phyloP scores from a whole-genome alignment of 2,888 invertebrate genomes.

The Geophilus truncorum region DNA sequence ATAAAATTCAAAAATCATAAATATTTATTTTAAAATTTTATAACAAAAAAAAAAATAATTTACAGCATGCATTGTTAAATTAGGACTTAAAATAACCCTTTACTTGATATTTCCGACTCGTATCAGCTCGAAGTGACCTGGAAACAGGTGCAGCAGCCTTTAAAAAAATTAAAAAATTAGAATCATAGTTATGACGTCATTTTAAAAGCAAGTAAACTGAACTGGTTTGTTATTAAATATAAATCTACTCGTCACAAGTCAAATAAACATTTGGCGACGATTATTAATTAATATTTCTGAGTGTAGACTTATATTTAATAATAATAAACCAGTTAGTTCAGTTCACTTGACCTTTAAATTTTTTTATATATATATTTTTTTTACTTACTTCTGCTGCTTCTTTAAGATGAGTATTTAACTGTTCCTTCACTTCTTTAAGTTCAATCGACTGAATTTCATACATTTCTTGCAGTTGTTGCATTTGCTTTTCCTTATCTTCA shows the following conservation, averaged over 20 bases:
- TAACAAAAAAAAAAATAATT: not conserved
- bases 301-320: too few relatives aligned
- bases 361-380: too few relatives aligned
- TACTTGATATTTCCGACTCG: not conserved
- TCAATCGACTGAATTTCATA: not conserved
- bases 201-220: too few relatives aligned
- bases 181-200: too few relatives aligned
- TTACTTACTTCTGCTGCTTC: not conserved
- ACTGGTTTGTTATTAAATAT: too few relatives aligned
- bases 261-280: too few relatives aligned
- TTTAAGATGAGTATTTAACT: not conserved
- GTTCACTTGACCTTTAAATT: too few relatives aligned
- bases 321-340: too few relatives aligned
- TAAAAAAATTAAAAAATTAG: not conserved
- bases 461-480: not conserved
- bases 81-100: not conserved
- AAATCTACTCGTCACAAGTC: too few relatives aligned
- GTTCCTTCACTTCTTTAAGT: not conserved
- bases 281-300: too few relatives aligned
- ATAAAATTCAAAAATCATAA: not conserved
- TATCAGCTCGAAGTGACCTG: not conserved
- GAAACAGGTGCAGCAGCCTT: not conserved
- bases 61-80: too few relatives aligned
- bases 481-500: constrained; percentile 10
- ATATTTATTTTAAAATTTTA: not conserved